Evolutionary conservation across 1,140 invertebrate genomes (phyloP).

Genomic region (Notospermus geniculatus): DNA sequence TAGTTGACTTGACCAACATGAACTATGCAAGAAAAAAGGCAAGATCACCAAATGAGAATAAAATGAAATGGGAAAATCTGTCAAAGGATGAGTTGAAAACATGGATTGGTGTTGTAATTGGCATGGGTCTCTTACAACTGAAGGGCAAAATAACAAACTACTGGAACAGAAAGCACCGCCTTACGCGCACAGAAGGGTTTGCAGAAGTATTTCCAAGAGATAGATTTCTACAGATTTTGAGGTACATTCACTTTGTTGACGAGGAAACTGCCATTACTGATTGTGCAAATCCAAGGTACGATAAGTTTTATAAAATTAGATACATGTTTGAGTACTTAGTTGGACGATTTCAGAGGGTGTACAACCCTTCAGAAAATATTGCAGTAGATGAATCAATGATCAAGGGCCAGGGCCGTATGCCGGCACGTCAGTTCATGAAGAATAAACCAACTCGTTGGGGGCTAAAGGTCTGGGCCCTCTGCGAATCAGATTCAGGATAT

Average conservation of each 20-base stretch:
- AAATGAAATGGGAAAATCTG: not conserved
- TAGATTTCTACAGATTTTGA: not conserved
- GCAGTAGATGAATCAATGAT: not conserved
- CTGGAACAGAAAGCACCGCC: not conserved
- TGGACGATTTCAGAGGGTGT: not conserved
- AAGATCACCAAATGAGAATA: not conserved
- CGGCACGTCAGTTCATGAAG: not conserved
- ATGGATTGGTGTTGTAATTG: not conserved
- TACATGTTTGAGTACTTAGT: not conserved
- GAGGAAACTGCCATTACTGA: not conserved
- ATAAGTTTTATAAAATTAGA: not conserved
- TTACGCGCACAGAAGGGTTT: not conserved
- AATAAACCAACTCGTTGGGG: constrained; percentile 2
- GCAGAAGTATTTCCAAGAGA: not conserved
- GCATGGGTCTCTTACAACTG: not conserved
- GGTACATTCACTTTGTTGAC: constrained; percentile 4
- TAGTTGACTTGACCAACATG: not conserved
- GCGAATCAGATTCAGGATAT: constrained; percentile 1
- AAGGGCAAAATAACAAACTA: not conserved
- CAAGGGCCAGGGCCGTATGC: not conserved
- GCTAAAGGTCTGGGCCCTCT: not conserved
- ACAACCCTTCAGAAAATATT: not conserved
- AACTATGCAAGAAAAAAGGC: not conserved
- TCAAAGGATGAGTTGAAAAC: not conserved
- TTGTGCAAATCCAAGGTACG: not conserved